Base-by-base conservation (phyloP, 2,113 vertebrate genomes). In the Chaetodon trifascialis region DNA sequence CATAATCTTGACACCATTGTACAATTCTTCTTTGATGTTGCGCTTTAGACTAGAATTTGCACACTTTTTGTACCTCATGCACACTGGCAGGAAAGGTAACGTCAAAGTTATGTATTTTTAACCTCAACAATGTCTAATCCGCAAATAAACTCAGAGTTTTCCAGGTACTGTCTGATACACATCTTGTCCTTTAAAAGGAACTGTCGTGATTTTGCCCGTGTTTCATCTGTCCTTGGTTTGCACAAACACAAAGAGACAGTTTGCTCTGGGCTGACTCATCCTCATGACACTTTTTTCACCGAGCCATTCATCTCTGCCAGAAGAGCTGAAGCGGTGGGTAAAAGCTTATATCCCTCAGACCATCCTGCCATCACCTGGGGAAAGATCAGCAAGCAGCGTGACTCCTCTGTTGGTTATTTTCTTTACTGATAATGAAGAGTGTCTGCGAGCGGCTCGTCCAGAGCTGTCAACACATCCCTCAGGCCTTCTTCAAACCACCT, bases 171-270 rank as follows among this genome's bases (percentile, higher is more conserved):
- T 81, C 76, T 56, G 2, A 44, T 49, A 71, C 58, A 54, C 59
- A 54, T 76, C 63, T 71, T 79, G 60, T 80, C 82, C 76, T 88
- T 76, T 83, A 67, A 72, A 85, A 74, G 55, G 47, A 74, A 9
- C 70, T 63, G 79, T 88, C 77, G 8, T 76, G 73, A 86, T 82
- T 82, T 81, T 42, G 65, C 73, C 52, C 36, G 51, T 90, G 90
- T 92, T 80, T 90, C 92, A 91, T 78, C 74, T 1, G 80, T 47
- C 79, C 66, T 87, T 59, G 74, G 82, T 89, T 81, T 87, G 82
- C 69, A 51, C 79, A 75, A 72, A 92, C n/a, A 83, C 79, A 85
- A 90, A 87, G 88, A 87, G 86, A 86, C 80, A 36, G 72, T 83
- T 82, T 42, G 34, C 83, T 74, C 23, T 44, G 46, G 70, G 81